A percentile compares a stretch with the other conserved stretches of the same genome.
Conservation (phyloP, 2,113 vertebrate species). For the Chascanopsetta lugubris region DNA sequence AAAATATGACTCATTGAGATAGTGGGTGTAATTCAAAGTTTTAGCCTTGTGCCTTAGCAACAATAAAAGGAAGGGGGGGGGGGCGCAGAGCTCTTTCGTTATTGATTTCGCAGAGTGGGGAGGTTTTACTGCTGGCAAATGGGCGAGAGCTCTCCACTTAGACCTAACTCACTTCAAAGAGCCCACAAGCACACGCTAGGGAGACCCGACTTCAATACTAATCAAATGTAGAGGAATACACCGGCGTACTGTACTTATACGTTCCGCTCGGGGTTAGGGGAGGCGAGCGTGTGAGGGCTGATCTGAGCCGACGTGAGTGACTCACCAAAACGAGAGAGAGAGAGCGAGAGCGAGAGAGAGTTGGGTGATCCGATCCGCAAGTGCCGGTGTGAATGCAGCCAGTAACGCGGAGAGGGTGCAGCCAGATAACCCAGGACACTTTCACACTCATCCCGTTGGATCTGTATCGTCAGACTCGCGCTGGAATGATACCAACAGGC, state of each 20-base stretch:
- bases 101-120: conserved; percentile 56
- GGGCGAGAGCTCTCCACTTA: conserved; percentile 44
- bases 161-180: conserved; percentile 50
- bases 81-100: conserved; percentile 31
- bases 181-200: conserved; percentile 42
- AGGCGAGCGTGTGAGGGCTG: not conserved
- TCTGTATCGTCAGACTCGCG: too few species aligned
- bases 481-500: too few species aligned
- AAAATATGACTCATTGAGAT: conserved; percentile 29
- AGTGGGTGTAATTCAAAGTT: conserved; percentile 39
- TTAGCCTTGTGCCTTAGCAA: conserved; percentile 67
- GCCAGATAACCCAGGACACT: too few species aligned
- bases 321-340: too few species aligned
- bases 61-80: conserved; percentile 46
- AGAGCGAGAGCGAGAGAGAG: too few species aligned
- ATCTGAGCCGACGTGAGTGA: not conserved
- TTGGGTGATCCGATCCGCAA: not conserved
- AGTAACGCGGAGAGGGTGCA: too few species aligned
- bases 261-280: not conserved
- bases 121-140: conserved; percentile 44
- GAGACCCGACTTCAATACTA: conserved; percentile 46
- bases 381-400: not conserved
- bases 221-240: conserved; percentile 46
- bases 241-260: conserved; percentile 4
- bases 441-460: too few species aligned